phyloP scores from a whole-genome alignment of 2,888 invertebrate species.

The Pimpla rufipes region DNA sequence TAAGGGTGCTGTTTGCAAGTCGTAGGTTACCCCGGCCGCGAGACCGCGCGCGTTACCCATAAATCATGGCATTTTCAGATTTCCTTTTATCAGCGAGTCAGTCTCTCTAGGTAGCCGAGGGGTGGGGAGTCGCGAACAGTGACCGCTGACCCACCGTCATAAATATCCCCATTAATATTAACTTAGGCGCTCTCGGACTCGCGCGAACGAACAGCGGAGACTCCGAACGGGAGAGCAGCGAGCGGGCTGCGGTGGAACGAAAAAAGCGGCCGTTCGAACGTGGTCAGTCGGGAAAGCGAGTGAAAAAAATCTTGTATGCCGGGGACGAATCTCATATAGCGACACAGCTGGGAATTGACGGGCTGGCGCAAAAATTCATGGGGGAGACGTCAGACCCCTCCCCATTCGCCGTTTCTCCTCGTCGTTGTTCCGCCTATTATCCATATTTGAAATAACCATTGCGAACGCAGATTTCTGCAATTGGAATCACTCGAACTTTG shows the following conservation, averaged over 20 bases:
- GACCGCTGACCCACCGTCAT: constrained; percentile 82
- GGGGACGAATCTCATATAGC: constrained; percentile 83
- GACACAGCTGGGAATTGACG: constrained; percentile 84
- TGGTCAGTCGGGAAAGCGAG: constrained; percentile 61
- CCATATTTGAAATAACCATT: constrained; percentile 6
- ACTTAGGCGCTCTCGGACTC: constrained; percentile 81
- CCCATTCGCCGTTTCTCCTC: constrained; percentile 20
- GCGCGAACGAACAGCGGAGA: constrained; percentile 45
- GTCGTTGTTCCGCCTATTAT: constrained; percentile 29
- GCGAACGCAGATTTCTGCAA: constrained; percentile 3
- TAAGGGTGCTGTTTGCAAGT: constrained; percentile 74
- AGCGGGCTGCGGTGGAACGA: constrained; percentile 40
- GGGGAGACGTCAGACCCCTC: constrained; percentile 46
- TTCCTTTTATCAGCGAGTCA: constrained; percentile 82
- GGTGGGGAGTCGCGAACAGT: constrained; percentile 68
- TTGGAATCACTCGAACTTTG: background rate
- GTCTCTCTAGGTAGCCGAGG: constrained; percentile 12
- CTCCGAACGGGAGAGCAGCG: constrained; percentile 47
- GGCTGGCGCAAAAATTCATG: constrained; percentile 82
- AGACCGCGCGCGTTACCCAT: constrained; percentile 71
- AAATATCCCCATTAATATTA: constrained; percentile 85
- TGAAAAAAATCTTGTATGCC: constrained; percentile 82
- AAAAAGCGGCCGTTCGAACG: constrained; percentile 62
- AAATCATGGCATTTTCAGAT: constrained; percentile 85
- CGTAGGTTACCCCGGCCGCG: constrained; percentile 18